A percentile compares a stretch with the other conserved stretches of the same genome.
Conservation (phyloP, 2,888 invertebrate species). For the Scaptomyza reducta region DNA sequence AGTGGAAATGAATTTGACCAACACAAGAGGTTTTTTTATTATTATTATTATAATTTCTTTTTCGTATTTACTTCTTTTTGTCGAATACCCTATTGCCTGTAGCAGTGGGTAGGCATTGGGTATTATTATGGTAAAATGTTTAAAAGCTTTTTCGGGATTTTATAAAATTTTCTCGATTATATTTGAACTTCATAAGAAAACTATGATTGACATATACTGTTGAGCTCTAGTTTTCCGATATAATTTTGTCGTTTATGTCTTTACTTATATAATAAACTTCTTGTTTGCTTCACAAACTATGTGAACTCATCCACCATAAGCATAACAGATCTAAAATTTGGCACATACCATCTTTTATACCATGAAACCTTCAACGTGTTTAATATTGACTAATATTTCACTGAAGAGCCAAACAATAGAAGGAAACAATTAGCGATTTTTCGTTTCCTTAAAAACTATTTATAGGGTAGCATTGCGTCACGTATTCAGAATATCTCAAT, state of each 20-base stretch:
- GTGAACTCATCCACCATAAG: neutral
- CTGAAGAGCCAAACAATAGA: neutral
- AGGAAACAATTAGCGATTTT: neutral
- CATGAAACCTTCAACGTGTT: neutral
- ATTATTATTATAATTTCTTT: conserved; percentile 10
- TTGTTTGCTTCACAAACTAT: neutral
- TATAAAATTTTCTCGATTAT: too few relatives aligned
- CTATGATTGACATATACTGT: too few relatives aligned
- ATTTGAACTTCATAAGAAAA: too few relatives aligned
- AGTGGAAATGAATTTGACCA: conserved; percentile 82
- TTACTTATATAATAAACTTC: neutral
- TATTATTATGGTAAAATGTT: neutral
- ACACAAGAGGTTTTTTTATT: conserved; percentile 68
- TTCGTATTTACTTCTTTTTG: conserved; percentile 3
- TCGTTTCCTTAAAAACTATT: neutral
- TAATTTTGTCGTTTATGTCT: too few relatives aligned
- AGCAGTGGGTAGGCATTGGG: neutral
- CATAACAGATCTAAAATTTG: neutral
- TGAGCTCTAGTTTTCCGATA: too few relatives aligned
- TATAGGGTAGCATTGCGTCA: neutral
- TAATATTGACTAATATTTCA: neutral
- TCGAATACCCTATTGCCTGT: conserved; percentile 19
- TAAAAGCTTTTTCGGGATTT: too few relatives aligned
- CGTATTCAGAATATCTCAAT: neutral
- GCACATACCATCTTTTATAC: neutral